These are phyloP conservation scores for Lemur catta DNA, from an alignment of 2,797 vertebrate species.

Conservation along the genomic window DNA sequence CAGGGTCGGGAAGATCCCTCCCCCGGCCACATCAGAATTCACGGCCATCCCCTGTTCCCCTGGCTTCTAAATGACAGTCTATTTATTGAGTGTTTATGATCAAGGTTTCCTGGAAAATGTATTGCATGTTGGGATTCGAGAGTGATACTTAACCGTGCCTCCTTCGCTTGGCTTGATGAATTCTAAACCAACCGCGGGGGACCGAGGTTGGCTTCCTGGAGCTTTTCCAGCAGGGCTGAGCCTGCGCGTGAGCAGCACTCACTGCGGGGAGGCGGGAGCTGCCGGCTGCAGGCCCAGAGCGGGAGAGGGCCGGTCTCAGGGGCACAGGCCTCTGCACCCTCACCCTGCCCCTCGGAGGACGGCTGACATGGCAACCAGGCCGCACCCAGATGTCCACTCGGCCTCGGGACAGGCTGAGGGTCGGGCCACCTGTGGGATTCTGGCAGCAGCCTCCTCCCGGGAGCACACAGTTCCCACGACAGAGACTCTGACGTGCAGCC, in stretches of 20 bases:
- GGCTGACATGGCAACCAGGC: neutral
- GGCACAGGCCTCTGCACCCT: neutral
- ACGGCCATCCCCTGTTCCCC: rapidly evolving
- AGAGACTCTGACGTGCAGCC: rapidly evolving
- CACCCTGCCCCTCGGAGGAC: too few species aligned
- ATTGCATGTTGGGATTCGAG: neutral
- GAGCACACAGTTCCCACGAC: neutral
- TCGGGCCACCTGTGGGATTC: rapidly evolving
- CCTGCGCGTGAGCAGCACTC: rapidly evolving
- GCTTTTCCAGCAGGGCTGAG: neutral
- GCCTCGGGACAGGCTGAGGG: neutral
- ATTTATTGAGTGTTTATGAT: neutral
- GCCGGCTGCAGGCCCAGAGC: neutral
- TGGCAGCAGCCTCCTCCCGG: rapidly evolving
- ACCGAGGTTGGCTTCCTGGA: neutral
- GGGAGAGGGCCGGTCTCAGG: too few species aligned
- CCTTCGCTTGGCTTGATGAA: neutral
- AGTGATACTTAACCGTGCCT: too few species aligned
- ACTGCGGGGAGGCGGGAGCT: rapidly evolving
- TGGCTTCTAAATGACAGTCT: neutral
- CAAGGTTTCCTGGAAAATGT: neutral
- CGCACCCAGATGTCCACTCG: rapidly evolving
- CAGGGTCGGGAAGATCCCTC: rapidly evolving
- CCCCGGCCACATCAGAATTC: too few species aligned
- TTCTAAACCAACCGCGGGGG: rapidly evolving